These are phyloP conservation scores for Heterohyrax brucei DNA, from an alignment of 2,797 vertebrate genomes.

Conservation along the genomic window DNA sequence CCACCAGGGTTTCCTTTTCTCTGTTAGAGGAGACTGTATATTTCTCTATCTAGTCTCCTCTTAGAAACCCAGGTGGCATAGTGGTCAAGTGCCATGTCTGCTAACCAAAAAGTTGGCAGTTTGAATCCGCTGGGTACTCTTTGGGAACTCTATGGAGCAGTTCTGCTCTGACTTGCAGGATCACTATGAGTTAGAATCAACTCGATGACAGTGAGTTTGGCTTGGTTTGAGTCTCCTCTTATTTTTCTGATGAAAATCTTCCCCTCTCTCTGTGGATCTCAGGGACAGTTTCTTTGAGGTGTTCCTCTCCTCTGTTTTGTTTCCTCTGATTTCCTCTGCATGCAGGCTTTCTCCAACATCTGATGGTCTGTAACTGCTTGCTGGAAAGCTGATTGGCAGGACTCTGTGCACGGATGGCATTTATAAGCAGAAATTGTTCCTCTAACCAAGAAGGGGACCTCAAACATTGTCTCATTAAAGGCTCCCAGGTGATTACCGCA, in stretches of 20 bases:
- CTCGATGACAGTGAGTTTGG: no score
- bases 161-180: no score
- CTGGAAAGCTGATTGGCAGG: slow-evolving; percentile 16
- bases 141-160: no score
- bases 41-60: no score
- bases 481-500: not conserved
- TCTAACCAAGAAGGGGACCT: not conserved
- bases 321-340: slow-evolving; percentile 61
- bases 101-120: no score
- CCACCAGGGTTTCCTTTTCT: no score
- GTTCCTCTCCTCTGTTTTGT: slow-evolving; percentile 52
- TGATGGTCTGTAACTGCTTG: not conserved
- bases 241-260: slow-evolving; percentile 61
- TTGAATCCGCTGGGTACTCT: no score
- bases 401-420: not conserved
- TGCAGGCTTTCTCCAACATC: slow-evolving; percentile 30
- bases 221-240: slow-evolving; percentile 10
- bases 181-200: no score
- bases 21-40: no score
- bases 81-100: no score
- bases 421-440: not conserved
- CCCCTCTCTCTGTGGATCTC: not conserved
- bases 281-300: slow-evolving; percentile 45
- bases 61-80: no score
- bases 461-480: not conserved